Base-by-base conservation (phyloP, 2,888 invertebrate species). In the Erebia palarica region DNA sequence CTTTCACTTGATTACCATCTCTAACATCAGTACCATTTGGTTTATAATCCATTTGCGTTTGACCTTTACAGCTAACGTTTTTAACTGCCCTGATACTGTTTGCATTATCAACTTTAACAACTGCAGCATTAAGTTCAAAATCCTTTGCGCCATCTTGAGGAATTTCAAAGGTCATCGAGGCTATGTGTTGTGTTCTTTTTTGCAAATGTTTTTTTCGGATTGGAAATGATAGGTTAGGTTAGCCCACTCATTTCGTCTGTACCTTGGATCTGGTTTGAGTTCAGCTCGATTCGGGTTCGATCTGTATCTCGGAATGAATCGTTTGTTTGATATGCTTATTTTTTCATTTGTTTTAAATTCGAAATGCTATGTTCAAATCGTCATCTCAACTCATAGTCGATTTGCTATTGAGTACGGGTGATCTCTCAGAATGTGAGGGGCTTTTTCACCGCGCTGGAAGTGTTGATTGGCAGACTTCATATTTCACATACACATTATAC, bases 151-250 rank as follows among this genome's bases (percentile, higher is more conserved):
- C 69, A 72, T 74, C 65, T 72, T 79, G 77, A 83, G 89, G 87
- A 90, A 91, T 91, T 89, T 80, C 83, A 89, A 89, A 91, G 91
- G 91, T 91, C 91, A 87, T 82, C 75, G 82, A 80, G 87, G 87
- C 88, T 87, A 86, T 86, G 79, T 87, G 88, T 87, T 86, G 79
- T 85, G 83, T 82, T 86, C 84, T 85, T 91, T 91, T 91, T 91
- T 90, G 90, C 90, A 82, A 88, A 86, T 78, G 82, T 83, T 86
- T 88, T 87, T n/a, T 87, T 77, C 78, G 68, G 73, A 73, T 60
- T 67, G 70, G 55, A 76, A 76, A 88, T 86, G 82, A 86, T 87
- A 84, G 84, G 85, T 86, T 86, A 80, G 75, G 75, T 76, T 77
- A 77, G 77, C 78, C 77, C 80, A 79, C 81, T 82, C 79, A 78